Evolutionary conservation across 2,113 vertebrate species (phyloP).

Genomic region (Passer montanus): DNA sequence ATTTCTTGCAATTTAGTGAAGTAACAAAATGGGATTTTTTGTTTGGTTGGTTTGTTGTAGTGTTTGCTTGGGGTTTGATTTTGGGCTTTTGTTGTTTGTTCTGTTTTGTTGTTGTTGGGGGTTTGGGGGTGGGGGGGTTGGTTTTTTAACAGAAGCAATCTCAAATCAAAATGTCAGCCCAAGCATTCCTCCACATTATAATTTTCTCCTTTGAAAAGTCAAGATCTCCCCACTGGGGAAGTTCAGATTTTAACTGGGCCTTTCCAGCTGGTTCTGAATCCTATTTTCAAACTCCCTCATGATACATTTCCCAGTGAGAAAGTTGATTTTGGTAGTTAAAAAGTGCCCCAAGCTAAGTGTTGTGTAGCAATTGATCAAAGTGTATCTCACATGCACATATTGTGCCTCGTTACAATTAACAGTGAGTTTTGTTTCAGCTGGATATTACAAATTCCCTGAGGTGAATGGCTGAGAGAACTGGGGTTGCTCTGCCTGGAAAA

Average conservation of each 20-base stretch:
- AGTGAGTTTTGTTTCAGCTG: background rate
- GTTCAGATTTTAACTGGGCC: background rate
- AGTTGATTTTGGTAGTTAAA: background rate
- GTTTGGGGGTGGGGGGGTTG: rapidly evolving
- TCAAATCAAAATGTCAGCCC: background rate
- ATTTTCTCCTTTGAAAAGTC: background rate
- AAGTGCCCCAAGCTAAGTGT: background rate
- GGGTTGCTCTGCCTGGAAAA: background rate
- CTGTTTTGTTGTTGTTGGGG: background rate
- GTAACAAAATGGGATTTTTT: background rate
- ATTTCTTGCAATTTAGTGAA: background rate
- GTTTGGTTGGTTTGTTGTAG: background rate
- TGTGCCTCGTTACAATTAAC: background rate
- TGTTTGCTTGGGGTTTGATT: background rate
- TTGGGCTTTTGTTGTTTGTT: background rate
- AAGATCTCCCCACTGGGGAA: background rate
- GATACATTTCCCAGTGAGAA: background rate
- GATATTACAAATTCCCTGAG: background rate
- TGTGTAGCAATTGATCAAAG: background rate
- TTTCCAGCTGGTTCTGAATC: background rate
- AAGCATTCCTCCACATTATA: background rate
- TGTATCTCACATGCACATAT: rapidly evolving
- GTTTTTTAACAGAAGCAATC: background rate
- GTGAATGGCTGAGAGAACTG: background rate
- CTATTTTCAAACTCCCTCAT: background rate